These are phyloP conservation scores for Rhinella marina DNA, from an alignment of 2,797 vertebrate species.

Conservation along the genomic window DNA sequence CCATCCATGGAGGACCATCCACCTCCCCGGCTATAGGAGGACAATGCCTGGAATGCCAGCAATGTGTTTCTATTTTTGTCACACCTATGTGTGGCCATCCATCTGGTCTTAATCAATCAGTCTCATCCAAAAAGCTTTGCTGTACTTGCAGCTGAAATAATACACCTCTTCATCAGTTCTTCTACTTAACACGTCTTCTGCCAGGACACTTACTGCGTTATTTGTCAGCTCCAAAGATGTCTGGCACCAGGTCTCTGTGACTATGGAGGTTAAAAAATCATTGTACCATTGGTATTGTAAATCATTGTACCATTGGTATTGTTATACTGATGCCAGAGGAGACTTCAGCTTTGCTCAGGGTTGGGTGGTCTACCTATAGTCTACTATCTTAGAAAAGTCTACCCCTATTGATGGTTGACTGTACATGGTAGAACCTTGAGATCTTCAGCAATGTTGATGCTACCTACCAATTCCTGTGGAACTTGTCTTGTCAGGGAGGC, in stretches of 20 bases:
- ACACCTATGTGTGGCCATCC: conserved; percentile 88
- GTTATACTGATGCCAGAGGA: neutral
- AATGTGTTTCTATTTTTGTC: conserved; percentile 86
- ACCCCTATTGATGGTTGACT: neutral
- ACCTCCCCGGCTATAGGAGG: conserved; percentile 77
- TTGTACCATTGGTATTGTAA: neutral
- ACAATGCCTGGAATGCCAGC: conserved; percentile 86
- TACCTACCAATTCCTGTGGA: neutral
- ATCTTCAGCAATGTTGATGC: neutral
- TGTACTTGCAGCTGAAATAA: conserved; percentile 90
- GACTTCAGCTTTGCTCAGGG: neutral
- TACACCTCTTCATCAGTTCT: conserved; percentile 76
- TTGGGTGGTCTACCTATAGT: neutral
- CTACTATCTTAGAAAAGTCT: neutral
- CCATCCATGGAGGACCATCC: conserved; percentile 68
- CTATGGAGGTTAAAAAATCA: neutral
- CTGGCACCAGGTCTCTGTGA: neutral
- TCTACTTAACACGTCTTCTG: conserved; percentile 68
- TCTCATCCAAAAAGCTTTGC: conserved; percentile 80
- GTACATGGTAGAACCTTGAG: neutral
- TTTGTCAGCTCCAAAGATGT: conserved; percentile 29
- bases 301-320: neutral
- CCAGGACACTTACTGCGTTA: conserved; percentile 52
- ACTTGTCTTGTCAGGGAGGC: neutral
- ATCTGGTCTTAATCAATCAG: conserved; percentile 94